Conservation (phyloP, 2,888 invertebrate genomes). For the Perithous albicinctus region DNA sequence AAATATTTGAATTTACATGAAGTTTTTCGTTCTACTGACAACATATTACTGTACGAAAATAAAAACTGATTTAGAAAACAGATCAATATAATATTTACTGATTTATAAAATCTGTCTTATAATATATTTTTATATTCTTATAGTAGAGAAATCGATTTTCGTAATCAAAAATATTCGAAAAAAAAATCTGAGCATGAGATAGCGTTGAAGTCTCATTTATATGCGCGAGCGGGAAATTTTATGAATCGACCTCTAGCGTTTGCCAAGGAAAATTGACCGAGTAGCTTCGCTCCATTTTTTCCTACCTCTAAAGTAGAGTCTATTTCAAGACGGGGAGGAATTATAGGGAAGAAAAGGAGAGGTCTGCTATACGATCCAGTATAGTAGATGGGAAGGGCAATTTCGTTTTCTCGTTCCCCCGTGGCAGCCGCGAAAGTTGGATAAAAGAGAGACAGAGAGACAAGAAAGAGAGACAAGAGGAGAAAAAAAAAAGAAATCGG, state of each 20-base stretch:
- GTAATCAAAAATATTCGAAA: neutral
- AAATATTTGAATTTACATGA: too few relatives aligned
- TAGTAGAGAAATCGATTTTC: neutral
- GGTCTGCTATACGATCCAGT: constrained; percentile 22
- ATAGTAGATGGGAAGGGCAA: constrained; percentile 46
- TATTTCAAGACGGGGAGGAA: constrained; percentile 29
- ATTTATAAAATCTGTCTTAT: neutral
- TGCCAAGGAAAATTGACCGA: constrained; percentile 18
- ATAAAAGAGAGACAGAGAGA: constrained; percentile 23
- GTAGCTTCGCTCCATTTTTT: constrained; percentile 1
- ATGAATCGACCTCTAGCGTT: constrained; percentile 34
- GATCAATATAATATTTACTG: too few relatives aligned
- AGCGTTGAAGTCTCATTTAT: neutral
- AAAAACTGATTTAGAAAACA: too few relatives aligned
- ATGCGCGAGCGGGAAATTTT: constrained; percentile 14
- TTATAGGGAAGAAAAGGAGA: constrained; percentile 45
- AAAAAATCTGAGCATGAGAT: neutral
- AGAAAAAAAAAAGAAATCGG: constrained; percentile 48
- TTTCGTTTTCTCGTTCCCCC: constrained; percentile 54
- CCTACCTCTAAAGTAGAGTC: neutral
- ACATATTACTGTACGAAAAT: too few relatives aligned
- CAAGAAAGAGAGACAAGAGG: constrained; percentile 3
- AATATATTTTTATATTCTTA: neutral
- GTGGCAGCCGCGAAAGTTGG: constrained; percentile 14
- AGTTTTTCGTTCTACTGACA: too few relatives aligned